Percentiles rank a stretch among this genome's conserved stretches.
Evolutionary conservation across 2,888 invertebrate species (phyloP).

Genomic region (Tipula vernalis): DNA sequence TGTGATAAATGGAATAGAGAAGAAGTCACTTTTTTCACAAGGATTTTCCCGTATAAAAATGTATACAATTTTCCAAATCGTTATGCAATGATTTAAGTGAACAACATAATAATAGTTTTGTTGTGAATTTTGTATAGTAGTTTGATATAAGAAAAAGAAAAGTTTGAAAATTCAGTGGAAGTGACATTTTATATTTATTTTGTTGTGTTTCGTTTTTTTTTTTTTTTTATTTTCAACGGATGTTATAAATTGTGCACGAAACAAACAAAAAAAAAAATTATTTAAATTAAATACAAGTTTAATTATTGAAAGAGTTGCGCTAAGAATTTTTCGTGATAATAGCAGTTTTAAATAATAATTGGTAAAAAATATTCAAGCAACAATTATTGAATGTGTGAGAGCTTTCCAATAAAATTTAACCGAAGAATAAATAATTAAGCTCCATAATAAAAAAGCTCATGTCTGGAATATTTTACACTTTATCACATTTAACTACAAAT

Average conservation of each 20-base stretch:
- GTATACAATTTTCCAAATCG: background rate
- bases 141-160: background rate
- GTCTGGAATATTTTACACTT: no score
- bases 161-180: background rate
- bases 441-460: no score
- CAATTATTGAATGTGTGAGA: background rate
- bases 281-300: background rate
- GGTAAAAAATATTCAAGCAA: background rate
- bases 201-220: background rate
- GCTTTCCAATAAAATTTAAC: no score
- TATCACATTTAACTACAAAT: no score
- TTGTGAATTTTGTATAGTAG: background rate
- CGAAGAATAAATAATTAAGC: background rate
- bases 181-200: background rate
- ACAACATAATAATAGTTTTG: background rate
- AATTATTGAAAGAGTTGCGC: background rate
- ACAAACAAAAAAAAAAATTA: background rate
- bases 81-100: background rate
- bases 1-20: background rate
- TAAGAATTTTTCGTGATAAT: background rate
- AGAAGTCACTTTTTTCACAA: background rate
- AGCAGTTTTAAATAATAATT: background rate
- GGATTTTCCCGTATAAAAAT: background rate
- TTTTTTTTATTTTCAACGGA: background rate
- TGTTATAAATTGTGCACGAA: background rate